A percentile compares a stretch with the other conserved stretches of the same genome.
Conservation (phyloP, 2,113 vertebrate species). For the Muscicapa adusta region DNA sequence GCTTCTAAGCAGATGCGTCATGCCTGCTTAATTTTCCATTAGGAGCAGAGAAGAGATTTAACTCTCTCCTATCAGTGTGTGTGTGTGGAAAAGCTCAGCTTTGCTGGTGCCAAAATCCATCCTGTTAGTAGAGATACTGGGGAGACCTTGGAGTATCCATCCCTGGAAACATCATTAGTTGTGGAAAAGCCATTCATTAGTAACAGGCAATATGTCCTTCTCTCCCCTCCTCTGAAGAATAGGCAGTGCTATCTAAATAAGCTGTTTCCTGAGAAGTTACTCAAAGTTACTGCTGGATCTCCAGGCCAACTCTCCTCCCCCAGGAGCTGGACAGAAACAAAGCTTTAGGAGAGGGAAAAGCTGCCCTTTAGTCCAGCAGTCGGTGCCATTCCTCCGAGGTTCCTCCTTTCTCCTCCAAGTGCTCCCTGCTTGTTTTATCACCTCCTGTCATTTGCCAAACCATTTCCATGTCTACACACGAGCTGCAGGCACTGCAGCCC, state of each 20-base stretch:
- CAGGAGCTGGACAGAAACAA: background rate
- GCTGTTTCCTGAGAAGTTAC: constrained; percentile 64
- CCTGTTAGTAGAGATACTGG: background rate
- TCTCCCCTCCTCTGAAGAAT: constrained; percentile 13
- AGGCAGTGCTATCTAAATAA: constrained; percentile 60
- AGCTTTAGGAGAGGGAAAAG: background rate
- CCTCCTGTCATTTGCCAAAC: background rate
- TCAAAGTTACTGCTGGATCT: constrained; percentile 48
- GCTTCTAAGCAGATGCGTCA: constrained; percentile 57
- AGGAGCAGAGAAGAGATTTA: constrained; percentile 5
- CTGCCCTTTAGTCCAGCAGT: background rate
- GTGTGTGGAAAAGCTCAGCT: background rate
- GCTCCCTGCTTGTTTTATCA: background rate
- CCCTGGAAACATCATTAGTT: constrained; percentile 26
- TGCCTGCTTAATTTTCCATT: constrained; percentile 53
- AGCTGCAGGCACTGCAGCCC: background rate
- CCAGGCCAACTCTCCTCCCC: constrained; percentile 44
- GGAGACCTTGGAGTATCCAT: background rate
- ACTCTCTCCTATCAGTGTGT: background rate
- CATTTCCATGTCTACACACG: background rate
- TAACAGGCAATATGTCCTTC: constrained; percentile 29
- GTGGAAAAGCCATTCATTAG: constrained; percentile 50
- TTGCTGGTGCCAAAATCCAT: background rate
- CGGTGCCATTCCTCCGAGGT: background rate
- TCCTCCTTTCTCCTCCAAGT: background rate